A percentile compares a stretch with the other conserved stretches of the same genome.
Conservation (phyloP, 2,888 invertebrate species). For the Pharmacophagus antenor region DNA sequence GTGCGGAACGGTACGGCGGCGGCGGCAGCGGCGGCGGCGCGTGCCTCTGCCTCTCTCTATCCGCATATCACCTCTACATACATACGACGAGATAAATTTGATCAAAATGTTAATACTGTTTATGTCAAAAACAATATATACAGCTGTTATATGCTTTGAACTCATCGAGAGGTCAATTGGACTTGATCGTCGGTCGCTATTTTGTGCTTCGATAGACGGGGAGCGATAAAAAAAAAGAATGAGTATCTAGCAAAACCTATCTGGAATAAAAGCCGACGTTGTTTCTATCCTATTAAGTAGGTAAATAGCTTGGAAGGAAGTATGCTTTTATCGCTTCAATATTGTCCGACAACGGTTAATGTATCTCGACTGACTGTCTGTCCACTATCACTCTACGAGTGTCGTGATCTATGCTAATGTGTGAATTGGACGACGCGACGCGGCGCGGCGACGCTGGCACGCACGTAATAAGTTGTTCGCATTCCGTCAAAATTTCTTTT, state of each 20-base stretch:
- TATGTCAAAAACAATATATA: constrained; percentile 67
- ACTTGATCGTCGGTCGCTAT: constrained; percentile 70
- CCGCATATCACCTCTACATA: constrained; percentile 76
- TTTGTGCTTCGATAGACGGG: constrained; percentile 76
- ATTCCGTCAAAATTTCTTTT: constrained; percentile 12
- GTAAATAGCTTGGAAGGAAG: constrained; percentile 79
- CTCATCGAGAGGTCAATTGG: constrained; percentile 64
- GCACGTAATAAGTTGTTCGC: constrained; percentile 17
- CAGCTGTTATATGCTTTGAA: constrained; percentile 61
- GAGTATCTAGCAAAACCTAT: constrained; percentile 80
- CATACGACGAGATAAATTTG: constrained; percentile 69
- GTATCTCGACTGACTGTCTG: constrained; percentile 68
- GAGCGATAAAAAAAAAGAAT: constrained; percentile 63
- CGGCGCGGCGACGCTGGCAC: constrained; percentile 41
- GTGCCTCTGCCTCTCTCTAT: constrained; percentile 61
- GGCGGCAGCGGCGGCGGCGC: constrained; percentile 30
- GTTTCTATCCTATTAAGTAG: constrained; percentile 73
- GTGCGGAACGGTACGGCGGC: constrained; percentile 22
- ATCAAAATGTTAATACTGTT: constrained; percentile 77
- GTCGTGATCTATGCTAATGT: constrained; percentile 75
- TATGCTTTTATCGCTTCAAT: constrained; percentile 75
- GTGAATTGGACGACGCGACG: constrained; percentile 46
- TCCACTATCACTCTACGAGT: constrained; percentile 77
- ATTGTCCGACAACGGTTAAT: constrained; percentile 78
- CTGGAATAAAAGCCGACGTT: constrained; percentile 77